These are phyloP conservation scores for Drosophila kanapiae DNA, from an alignment of 1,140 invertebrate genomes.

Conservation along the genomic window DNA sequence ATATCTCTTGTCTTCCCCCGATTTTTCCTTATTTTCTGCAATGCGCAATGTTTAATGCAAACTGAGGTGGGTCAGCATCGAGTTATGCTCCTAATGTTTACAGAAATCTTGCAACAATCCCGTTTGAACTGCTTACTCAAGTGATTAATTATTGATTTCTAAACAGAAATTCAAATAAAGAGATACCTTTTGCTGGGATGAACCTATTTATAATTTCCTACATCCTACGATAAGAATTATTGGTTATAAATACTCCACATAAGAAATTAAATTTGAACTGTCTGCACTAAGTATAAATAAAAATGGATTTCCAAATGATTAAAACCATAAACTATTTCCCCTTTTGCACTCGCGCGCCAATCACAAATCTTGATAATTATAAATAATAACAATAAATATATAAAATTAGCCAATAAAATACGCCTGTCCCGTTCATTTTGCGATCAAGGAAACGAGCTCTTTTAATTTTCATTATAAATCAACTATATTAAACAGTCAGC, in stretches of 20 bases:
- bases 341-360: not conserved
- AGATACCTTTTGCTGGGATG: no score
- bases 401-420: slow-evolving; percentile 1
- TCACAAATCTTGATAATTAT: slow-evolving; percentile 10
- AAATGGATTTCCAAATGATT: not conserved
- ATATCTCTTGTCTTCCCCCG: not conserved
- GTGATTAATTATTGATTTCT: not conserved
- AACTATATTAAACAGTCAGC: slow-evolving; percentile 39
- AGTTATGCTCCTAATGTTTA: slow-evolving; percentile 26
- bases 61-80: slow-evolving; percentile 35
- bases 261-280: not conserved
- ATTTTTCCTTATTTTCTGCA: slow-evolving; percentile 39
- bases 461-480: slow-evolving; percentile 56
- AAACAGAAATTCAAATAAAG: not conserved
- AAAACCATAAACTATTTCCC: not conserved
- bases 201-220: no score
- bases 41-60: slow-evolving; percentile 51
- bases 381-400: slow-evolving; percentile 19
- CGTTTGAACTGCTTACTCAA: not conserved
- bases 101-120: slow-evolving; percentile 17
- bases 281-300: no score
- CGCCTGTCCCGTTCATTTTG: not conserved
- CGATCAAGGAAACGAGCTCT: slow-evolving; percentile 6
- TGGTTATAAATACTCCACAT: not conserved
- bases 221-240: not conserved